These are phyloP conservation scores for Gadus macrocephalus DNA, from an alignment of 2,113 vertebrate genomes.

Conservation along the genomic window DNA sequence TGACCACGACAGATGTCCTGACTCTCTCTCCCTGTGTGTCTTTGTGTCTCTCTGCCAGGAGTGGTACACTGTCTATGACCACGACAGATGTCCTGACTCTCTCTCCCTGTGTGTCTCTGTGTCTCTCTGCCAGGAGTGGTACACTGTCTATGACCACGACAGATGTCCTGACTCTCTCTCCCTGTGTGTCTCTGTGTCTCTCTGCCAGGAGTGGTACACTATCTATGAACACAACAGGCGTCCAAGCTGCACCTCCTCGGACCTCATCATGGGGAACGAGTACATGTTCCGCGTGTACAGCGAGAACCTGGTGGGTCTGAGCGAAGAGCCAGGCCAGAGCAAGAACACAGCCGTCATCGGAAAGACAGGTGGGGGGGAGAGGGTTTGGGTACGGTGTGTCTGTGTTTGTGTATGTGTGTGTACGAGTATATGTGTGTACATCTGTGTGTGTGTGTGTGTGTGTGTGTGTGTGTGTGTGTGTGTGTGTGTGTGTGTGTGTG, in stretches of 20 bases:
- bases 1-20: too few relatives aligned
- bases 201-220: constrained; percentile 83
- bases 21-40: not conserved
- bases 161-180: not conserved
- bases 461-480: too few relatives aligned
- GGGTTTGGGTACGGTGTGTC: too few relatives aligned
- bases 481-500: too few relatives aligned
- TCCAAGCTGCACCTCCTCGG: constrained; percentile 76
- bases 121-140: too few relatives aligned
- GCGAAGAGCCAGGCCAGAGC: constrained; percentile 70
- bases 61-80: constrained; percentile 79
- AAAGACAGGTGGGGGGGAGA: constrained; percentile 72
- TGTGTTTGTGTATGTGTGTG: too few relatives aligned
- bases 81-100: constrained; percentile 69
- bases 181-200: too few relatives aligned
- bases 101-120: too few relatives aligned
- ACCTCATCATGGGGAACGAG: constrained; percentile 87
- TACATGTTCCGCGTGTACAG: constrained; percentile 85
- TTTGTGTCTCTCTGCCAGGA: constrained; percentile 62
- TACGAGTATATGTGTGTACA: too few relatives aligned
- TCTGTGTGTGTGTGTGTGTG: too few relatives aligned
- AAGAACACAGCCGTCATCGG: constrained; percentile 81
- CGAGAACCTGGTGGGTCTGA: constrained; percentile 82
- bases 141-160: too few relatives aligned
- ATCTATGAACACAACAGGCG: constrained; percentile 82